Conservation (phyloP, 2,888 invertebrate species). For the Lordiphosa fenestrarum region DNA sequence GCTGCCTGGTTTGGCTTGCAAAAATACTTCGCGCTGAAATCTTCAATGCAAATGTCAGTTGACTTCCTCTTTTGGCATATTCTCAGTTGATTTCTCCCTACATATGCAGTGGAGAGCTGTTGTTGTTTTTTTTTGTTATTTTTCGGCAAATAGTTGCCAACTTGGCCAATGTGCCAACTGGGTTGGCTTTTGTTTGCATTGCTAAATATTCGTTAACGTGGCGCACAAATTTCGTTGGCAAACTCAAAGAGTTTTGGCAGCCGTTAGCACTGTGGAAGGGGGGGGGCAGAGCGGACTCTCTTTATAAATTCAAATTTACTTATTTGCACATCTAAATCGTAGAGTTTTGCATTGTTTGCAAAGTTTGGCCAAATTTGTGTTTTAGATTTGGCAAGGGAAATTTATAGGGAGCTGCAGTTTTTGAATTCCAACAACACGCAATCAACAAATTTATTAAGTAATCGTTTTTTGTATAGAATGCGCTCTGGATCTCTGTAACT, state of each 20-base stretch:
- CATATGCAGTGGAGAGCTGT: conserved; percentile 36
- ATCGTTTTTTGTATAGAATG: no score
- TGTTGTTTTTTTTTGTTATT: conserved; percentile 22
- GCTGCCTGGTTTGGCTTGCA: conserved; percentile 55
- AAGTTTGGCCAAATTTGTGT: background rate
- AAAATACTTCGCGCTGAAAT: conserved; percentile 57
- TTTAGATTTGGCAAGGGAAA: no score
- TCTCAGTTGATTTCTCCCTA: conserved; percentile 19
- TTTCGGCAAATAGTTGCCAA: conserved; percentile 49
- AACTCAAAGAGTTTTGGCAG: conserved; percentile 40
- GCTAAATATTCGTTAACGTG: conserved; percentile 71
- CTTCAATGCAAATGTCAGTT: conserved; percentile 47
- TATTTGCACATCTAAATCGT: conserved; percentile 41
- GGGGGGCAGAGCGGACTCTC: conserved; percentile 1
- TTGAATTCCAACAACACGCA: no score
- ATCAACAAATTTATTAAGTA: no score
- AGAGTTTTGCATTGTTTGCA: conserved; percentile 36
- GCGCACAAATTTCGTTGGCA: conserved; percentile 65
- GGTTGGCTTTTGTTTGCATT: conserved; percentile 49
- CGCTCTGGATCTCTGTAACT: no score
- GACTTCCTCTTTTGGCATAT: conserved; percentile 32
- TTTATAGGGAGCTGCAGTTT: no score
- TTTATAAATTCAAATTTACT: conserved; percentile 42
- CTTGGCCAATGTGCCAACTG: conserved; percentile 59
- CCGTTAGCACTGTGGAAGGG: conserved; percentile 11